These are phyloP conservation scores for Pterocles burchelli DNA, from an alignment of 2,113 vertebrate genomes.

Conservation along the genomic window DNA sequence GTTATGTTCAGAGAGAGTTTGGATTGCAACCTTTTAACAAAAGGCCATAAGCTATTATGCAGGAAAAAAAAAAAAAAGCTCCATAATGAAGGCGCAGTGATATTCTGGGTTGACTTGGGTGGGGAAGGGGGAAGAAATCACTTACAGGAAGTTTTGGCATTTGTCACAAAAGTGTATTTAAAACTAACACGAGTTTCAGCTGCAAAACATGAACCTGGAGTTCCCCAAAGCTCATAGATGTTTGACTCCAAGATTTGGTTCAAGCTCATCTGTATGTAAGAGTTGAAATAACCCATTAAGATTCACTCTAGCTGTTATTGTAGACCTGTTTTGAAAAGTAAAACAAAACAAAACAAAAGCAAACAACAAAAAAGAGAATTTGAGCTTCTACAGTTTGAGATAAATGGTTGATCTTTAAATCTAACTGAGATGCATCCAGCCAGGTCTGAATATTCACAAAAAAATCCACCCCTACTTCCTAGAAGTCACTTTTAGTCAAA, in stretches of 20 bases:
- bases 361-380: not conserved
- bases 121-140: not conserved
- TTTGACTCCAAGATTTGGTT: constrained; percentile 23
- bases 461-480: not conserved
- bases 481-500: not conserved
- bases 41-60: not conserved
- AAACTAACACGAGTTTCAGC: constrained; percentile 13
- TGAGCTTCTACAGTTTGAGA: not conserved
- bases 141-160: not conserved
- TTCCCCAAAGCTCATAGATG: constrained; percentile 17
- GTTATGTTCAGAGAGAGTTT: not conserved
- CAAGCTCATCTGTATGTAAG: not conserved
- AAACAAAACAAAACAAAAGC: not conserved
- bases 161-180: not conserved
- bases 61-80: not conserved
- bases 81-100: not conserved
- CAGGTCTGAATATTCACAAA: not conserved
- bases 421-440: not conserved
- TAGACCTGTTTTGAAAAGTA: not conserved
- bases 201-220: constrained; percentile 2
- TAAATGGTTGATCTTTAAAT: not conserved
- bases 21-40: not conserved
- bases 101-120: not conserved
- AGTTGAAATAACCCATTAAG: not conserved
- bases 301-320: not conserved